Evolutionary conservation across 2,888 invertebrate species (phyloP), one percentile per base, ranked within the genome.

Genomic region (Mythimna pallens): DNA sequence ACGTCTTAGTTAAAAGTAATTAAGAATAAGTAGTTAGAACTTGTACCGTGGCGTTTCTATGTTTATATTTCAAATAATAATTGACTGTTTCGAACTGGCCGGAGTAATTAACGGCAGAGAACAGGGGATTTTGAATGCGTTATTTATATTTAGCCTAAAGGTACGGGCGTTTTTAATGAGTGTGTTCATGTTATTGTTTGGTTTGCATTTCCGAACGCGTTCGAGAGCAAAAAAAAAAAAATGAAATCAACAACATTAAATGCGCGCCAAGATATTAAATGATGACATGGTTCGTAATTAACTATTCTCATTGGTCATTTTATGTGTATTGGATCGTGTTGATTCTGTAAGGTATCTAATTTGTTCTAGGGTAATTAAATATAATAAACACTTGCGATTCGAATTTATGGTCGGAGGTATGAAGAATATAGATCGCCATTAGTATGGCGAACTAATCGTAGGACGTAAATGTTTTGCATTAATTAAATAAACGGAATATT

Each of bases 1-100:
- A 95, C 95, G 94, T 95, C 96, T 96, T 89, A 94, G 94, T 96
- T 95, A 94, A 89, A 93, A 91, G 93, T 94, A 95, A 95, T 95
- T 95, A 95, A 93, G 94, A 94, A 93, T 94, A 94, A 95, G 93
- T 94, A 93, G 91, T 93, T 89, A 89, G 88, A 90, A 88, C 86
- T 90, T 80, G 88, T 88, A 90, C 89, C 89, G 88, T 93, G 93
- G 92, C 92, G 88, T 93, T 78, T 81, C 73, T 78, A 76, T 83
- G 82, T 87, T 82, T 88, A 86, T 87, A 85, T 87, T 92, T 91
- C 89, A 89, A 91, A 89, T 88, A 88, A 88, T 95, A 95, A 95
- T 95, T 94, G 93, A 92, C 91, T 93, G 93, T 92, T 94, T 90
- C 87, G 89, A 88, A 85, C 76, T 81, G 76, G 87, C 87, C 86